Evolutionary conservation across 2,113 vertebrate species (phyloP).

Genomic region (Macaca fascicularis): T2T-MFA8v1.1 NC_088392.1:61071001-61071500

Average conservation of each 20-base stretch:
- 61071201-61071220: neutral
- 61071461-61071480: neutral
- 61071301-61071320: neutral
- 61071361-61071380: neutral
- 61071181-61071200: neutral
- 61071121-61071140: neutral
- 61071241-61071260: neutral
- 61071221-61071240: neutral
- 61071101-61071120: neutral
- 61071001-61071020: neutral
- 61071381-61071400: neutral
- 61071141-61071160: neutral
- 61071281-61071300: neutral
- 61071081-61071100: neutral
- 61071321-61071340: neutral
- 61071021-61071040: neutral
- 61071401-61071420: neutral
- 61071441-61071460: neutral
- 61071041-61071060: neutral
- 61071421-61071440: neutral
- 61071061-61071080: neutral
- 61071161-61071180: neutral
- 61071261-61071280: neutral
- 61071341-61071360: neutral
- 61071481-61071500: neutral